Conservation (phyloP, 2,888 invertebrate genomes). For the Xiphydria camelus region DNA sequence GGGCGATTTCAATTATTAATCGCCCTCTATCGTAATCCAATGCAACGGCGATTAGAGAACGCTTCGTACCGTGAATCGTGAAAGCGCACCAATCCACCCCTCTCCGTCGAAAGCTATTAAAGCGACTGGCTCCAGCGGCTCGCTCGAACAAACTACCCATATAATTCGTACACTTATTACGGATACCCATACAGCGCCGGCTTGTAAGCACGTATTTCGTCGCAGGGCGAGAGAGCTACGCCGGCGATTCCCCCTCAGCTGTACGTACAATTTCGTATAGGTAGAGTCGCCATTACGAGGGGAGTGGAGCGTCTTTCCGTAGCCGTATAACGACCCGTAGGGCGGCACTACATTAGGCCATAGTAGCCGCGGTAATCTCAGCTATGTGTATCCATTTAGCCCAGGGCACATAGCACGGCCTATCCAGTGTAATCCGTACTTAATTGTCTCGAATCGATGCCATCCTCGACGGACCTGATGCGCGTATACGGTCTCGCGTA, state of each 20-base stretch:
- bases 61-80: no score
- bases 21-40: slow-evolving; percentile 21
- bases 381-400: slow-evolving; percentile 55
- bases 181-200: no score
- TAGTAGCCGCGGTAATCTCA: slow-evolving; percentile 51
- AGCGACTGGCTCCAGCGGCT: slow-evolving; percentile 18
- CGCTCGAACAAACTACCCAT: slow-evolving; percentile 35
- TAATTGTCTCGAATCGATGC: slow-evolving; percentile 3
- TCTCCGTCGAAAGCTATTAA: slow-evolving; percentile 34
- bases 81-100: no score
- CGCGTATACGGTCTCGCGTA: no score
- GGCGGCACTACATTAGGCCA: slow-evolving; percentile 44
- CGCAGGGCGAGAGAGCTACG: no score
- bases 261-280: no score
- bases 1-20: slow-evolving; percentile 29
- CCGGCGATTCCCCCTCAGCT: no score
- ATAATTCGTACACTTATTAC: slow-evolving; percentile 33
- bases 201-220: no score
- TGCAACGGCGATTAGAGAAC: slow-evolving; percentile 22
- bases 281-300: slow-evolving; percentile 2
- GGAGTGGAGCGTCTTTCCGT: slow-evolving; percentile 21
- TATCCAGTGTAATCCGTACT: slow-evolving; percentile 41
- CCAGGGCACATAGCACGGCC: slow-evolving; percentile 40
- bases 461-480: no score
- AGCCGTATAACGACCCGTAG: slow-evolving; percentile 37